Conservation (phyloP, 2,797 vertebrate genomes). For the Prionace glauca region DNA sequence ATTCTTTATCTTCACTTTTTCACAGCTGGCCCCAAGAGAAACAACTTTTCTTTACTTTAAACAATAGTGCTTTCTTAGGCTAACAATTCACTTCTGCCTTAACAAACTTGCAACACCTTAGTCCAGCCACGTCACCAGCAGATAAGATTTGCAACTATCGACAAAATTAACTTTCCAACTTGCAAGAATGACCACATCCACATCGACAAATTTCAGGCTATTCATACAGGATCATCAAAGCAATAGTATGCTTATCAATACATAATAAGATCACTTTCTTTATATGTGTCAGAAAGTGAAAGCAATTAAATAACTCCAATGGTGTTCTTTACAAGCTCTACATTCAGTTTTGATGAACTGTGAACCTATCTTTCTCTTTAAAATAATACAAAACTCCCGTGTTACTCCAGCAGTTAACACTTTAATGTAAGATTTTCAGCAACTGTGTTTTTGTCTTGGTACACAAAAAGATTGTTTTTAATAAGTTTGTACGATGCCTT, state of each 20-base stretch:
- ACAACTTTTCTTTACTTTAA: neutral
- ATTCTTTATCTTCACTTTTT: neutral
- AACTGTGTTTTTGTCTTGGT: neutral
- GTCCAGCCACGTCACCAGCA: neutral
- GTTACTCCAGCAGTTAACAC: neutral
- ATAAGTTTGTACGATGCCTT: no score
- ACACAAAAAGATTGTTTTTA: neutral
- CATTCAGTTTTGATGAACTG: neutral
- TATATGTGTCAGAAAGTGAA: neutral
- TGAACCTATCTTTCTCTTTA: neutral
- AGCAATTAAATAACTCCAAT: neutral
- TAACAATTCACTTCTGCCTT: neutral
- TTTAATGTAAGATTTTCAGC: neutral
- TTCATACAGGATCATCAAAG: neutral
- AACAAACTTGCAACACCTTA: neutral
- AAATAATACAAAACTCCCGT: neutral
- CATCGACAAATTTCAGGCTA: no score
- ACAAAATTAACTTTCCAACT: neutral
- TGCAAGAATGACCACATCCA: neutral
- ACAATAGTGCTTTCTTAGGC: neutral
- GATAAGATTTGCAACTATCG: neutral
- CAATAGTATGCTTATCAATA: neutral
- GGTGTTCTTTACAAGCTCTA: neutral
- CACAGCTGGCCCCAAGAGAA: slow-evolving; percentile 15
- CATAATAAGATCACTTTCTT: neutral